Evolutionary conservation across 37 sponge, comb jelly and placozoan species (phyloP).

Genomic region (Aplysina aerophoba): DNA sequence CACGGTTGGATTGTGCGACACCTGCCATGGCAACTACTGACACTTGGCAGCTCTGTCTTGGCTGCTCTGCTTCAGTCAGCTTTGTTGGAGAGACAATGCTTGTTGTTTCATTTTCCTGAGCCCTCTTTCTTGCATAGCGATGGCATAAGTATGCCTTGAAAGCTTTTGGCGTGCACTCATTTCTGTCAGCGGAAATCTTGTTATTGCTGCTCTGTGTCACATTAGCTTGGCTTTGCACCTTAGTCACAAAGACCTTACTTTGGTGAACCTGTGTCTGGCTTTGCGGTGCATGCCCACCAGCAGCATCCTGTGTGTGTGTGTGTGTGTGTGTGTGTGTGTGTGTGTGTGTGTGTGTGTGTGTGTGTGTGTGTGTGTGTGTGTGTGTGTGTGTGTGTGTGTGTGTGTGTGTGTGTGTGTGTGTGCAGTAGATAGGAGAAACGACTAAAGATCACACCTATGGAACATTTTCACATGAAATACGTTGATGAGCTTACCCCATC

Average conservation of each 20-base stretch:
- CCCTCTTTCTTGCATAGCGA: not conserved
- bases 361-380: too few species aligned
- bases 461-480: too few species aligned
- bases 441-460: too few species aligned
- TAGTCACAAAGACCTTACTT: not conserved
- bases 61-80: not conserved
- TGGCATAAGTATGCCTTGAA: constrained; percentile 7
- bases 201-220: not conserved
- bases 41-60: not conserved
- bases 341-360: not conserved
- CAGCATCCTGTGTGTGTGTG: too few species aligned
- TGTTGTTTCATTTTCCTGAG: too few species aligned
- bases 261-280: not conserved
- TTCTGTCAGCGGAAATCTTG: not conserved
- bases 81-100: too few species aligned
- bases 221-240: not conserved
- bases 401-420: too few species aligned
- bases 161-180: not conserved
- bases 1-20: not conserved
- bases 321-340: not conserved
- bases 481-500: too few species aligned
- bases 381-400: too few species aligned
- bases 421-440: too few species aligned
- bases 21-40: not conserved
- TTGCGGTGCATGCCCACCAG: not conserved